Conservation (phyloP, 2,797 vertebrate genomes). For the Clarias laeviceps region DNA sequence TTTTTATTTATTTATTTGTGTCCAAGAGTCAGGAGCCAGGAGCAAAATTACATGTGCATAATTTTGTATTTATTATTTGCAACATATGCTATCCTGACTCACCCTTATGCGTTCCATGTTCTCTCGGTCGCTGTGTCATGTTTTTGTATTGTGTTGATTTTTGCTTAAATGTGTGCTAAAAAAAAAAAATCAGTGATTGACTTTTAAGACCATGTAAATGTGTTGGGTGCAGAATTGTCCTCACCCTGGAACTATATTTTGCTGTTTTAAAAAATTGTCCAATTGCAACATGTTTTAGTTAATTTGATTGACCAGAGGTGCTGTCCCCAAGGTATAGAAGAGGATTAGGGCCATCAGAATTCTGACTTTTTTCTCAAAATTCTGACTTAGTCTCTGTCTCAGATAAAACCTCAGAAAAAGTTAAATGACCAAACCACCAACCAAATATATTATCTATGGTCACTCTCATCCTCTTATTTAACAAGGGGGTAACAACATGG, state of each 20-base stretch:
- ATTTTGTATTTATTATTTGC: neutral
- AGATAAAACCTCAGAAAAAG: too few species aligned
- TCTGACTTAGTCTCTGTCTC: too few species aligned
- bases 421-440: too few species aligned
- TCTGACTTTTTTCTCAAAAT: too few species aligned
- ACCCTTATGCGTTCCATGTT: neutral
- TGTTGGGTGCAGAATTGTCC: neutral
- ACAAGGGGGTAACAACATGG: too few species aligned
- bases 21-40: neutral
- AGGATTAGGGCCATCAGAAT: too few species aligned
- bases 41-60: neutral
- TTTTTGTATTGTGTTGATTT: neutral
- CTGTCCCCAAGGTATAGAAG: too few species aligned
- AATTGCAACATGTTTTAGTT: neutral
- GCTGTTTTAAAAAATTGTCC: neutral
- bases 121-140: neutral
- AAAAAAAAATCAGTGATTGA: too few species aligned
- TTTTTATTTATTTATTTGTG: neutral
- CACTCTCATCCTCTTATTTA: too few species aligned
- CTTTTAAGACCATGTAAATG: neutral
- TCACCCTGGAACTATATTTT: neutral
- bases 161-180: too few species aligned
- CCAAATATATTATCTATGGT: too few species aligned
- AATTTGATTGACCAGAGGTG: neutral
- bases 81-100: neutral